Evolutionary conservation across 1,140 invertebrate genomes (phyloP), one percentile per base, ranked within the genome.

Genomic region (Sycophaga agraensis): DNA sequence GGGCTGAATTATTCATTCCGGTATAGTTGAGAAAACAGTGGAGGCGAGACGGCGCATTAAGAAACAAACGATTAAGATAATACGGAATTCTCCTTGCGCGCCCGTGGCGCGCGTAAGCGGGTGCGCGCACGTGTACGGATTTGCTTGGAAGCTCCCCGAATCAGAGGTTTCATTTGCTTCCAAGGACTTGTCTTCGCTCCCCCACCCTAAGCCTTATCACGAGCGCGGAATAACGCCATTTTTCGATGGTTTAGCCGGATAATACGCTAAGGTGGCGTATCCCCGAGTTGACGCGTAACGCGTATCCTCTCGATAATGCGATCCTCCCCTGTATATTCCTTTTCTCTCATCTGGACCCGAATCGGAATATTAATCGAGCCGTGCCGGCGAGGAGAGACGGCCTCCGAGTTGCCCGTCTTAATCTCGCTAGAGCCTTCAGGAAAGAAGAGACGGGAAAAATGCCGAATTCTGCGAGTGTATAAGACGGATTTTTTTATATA

Each of bases 311-410:
- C n/a, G n/a, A n/a, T n/a, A n/a, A n/a, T n/a, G n/a, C n/a, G n/a
- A n/a, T n/a, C n/a, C n/a, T n/a, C n/a, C n/a, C n/a, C n/a, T n/a
- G n/a, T n/a, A n/a, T n/a, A n/a, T n/a, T n/a, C n/a, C n/a, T n/a
- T n/a, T n/a, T n/a, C n/a, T n/a, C n/a, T n/a, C n/a, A n/a, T n/a
- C 53, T 16, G 19, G 31, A n/a, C 17, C n/a, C 63, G 64, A 74
- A 73, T 67, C 62, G 70, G 74, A 70, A 76, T 77, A 77, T 77
- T 77, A 78, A 78, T 77, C 74, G 72, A 66, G 46, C 65, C 50
- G 66, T 50, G 58, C 14, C 7, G 50, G 54, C 59, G 55, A 60
- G 26, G 40, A 2, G 12, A 17, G 60, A 45, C 12, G 37, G 12
- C 9, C 26, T 26, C 21, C 28, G 43, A 48, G 26, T 22, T n/a